Evolutionary conservation across 2,113 vertebrate genomes (phyloP).

Genomic region (Cryptotis parvus): DNA sequence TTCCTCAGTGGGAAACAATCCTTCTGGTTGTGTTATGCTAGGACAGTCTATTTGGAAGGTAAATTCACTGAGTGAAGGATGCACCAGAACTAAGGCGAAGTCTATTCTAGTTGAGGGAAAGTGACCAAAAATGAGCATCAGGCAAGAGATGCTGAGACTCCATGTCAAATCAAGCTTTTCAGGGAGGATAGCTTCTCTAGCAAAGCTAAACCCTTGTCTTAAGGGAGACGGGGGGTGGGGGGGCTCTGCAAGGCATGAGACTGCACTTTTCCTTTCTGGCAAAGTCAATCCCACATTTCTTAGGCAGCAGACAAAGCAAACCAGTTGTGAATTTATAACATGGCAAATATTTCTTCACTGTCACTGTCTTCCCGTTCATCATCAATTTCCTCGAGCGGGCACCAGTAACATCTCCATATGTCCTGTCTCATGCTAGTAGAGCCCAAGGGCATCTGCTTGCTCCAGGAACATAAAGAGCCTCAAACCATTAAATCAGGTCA

Average conservation of each 20-base stretch:
- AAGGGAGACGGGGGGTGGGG: no score
- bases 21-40: background rate
- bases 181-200: background rate
- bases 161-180: background rate
- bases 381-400: no score
- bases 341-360: conserved; percentile 39
- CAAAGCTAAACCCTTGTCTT: background rate
- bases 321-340: conserved; percentile 63
- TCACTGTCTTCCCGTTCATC: no score
- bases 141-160: background rate
- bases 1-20: background rate
- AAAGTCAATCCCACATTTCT: conserved; percentile 66
- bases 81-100: background rate
- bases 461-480: no score
- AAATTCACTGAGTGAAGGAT: background rate
- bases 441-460: no score
- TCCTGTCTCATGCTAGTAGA: no score
- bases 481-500: no score
- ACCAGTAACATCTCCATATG: no score
- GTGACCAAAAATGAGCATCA: background rate
- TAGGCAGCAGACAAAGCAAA: background rate
- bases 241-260: background rate
- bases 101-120: background rate
- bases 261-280: background rate
- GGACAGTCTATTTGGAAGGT: background rate